Evolutionary conservation across 1,140 invertebrate species (phyloP).

Genomic region (Pachypeltis micranthus): DNA sequence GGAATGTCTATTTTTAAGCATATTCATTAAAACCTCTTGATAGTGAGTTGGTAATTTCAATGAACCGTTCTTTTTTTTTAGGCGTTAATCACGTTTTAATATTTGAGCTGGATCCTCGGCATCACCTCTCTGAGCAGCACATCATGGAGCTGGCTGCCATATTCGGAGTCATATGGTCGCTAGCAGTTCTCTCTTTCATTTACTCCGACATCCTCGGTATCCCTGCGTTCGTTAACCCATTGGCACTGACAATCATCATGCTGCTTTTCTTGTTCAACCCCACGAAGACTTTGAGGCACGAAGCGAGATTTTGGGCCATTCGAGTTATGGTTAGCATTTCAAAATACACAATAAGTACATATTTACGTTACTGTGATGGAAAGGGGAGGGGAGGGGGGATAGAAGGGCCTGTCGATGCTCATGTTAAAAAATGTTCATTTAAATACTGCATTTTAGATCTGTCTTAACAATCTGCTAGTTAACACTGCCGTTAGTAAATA

Average conservation of each 20-base stretch:
- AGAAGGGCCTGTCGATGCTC: no score
- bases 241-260: conserved; percentile 78
- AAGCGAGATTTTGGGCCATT: conserved; percentile 75
- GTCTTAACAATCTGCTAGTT: no score
- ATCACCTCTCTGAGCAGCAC: conserved; percentile 92
- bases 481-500: no score
- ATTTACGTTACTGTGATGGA: no score
- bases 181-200: conserved; percentile 68
- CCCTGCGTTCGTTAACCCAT: conserved; percentile 80
- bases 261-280: conserved; percentile 84
- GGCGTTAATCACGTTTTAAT: conserved; percentile 99
- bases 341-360: no score
- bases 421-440: no score
- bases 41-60: no score
- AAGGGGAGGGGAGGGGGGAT: no score
- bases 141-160: conserved; percentile 92
- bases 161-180: conserved; percentile 88
- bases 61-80: not conserved
- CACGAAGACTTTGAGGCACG: conserved; percentile 79
- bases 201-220: conserved; percentile 80
- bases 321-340: conserved; percentile 63
- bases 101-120: conserved; percentile 94
- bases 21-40: no score
- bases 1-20: no score
- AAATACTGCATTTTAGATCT: no score